Evolutionary conservation across 2,888 invertebrate genomes (phyloP), one percentile per base, ranked within the genome.

Genomic region (Oithona nana): DNA sequence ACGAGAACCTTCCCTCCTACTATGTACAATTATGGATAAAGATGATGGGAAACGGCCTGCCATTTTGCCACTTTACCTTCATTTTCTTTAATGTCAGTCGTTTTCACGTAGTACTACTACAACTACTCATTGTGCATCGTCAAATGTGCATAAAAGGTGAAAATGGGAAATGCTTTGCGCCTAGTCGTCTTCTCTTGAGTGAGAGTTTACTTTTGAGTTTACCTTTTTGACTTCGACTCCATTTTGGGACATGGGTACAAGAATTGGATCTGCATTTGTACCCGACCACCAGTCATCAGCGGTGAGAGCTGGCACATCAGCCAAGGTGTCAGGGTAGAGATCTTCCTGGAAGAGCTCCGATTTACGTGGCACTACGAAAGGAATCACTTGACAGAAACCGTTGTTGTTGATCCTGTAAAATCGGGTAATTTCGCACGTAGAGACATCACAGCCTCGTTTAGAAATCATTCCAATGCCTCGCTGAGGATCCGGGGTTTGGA

Each of bases 281-380:
- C 95, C 95, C 50, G 79, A 80, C 63, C 86, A 68, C 88, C 94
- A 94, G 73, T 94, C 93, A 70, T 92, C 92, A 1, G 92, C 90
- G 0, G 88, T 83, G 66, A 86, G 77, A 16, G 89, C 86, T 4
- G 93, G 85, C 65, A 86, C 86, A 70, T 92, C 88, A 61, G 92
- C 89, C 22, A 88, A 76, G 6, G 95, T 94, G 72, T 94, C 93
- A 0, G 95, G 95, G 75, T 92, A 97, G 66, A 97, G 78, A 76
- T 95, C 95, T 73, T 93, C 92, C 76, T 95, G 95, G 79, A 95
- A 95, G 70, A 89, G 80, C 75, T 93, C 93, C 66, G 93, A 92
- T 81, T 94, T 94, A 73, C 95, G 81, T 28, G 95, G 95, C 64
- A 95, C 95, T 63, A 94, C 94, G 92, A 97, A 93, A n/a, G 93